Percentiles rank a stretch among this genome's conserved stretches.
Evolutionary conservation across 1,140 invertebrate species (phyloP).

Genomic region (Leptonema lineaticorne): DNA sequence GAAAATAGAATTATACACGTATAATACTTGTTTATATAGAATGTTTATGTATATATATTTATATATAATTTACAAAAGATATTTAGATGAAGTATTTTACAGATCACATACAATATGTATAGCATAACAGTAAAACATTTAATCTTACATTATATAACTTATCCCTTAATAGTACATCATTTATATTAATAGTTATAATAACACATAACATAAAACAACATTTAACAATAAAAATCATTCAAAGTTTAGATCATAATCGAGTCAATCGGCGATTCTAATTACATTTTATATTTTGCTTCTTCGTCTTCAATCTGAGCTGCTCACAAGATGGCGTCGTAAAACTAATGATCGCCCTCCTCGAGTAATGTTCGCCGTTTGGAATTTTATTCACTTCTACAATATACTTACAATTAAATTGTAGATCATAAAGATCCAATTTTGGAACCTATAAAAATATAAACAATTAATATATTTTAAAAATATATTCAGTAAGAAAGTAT

Average conservation of each 20-base stretch:
- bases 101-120: neutral
- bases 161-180: neutral
- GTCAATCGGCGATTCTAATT: slow-evolving; percentile 20
- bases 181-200: slow-evolving; percentile 40
- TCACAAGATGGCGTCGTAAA: slow-evolving; percentile 35
- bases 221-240: slow-evolving; percentile 38
- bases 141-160: neutral
- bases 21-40: no score
- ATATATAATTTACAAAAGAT: neutral
- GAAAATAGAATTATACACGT: no score
- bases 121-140: neutral
- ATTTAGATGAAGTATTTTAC: neutral
- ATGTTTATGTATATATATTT: no score
- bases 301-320: slow-evolving; percentile 31
- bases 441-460: slow-evolving; percentile 25
- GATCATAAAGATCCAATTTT: slow-evolving; percentile 31
- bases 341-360: slow-evolving; percentile 13
- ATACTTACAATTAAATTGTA: slow-evolving; percentile 38
- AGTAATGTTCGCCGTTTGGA: slow-evolving; percentile 3
- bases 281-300: slow-evolving; percentile 39
- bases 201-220: slow-evolving; percentile 40
- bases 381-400: slow-evolving; percentile 32
- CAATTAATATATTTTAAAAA: neutral
- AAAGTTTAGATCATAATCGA: neutral
- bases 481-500: neutral